These are phyloP conservation scores for Thryonomys swinderianus DNA, from an alignment of 2,113 vertebrate species.

Conservation along the genomic window DNA sequence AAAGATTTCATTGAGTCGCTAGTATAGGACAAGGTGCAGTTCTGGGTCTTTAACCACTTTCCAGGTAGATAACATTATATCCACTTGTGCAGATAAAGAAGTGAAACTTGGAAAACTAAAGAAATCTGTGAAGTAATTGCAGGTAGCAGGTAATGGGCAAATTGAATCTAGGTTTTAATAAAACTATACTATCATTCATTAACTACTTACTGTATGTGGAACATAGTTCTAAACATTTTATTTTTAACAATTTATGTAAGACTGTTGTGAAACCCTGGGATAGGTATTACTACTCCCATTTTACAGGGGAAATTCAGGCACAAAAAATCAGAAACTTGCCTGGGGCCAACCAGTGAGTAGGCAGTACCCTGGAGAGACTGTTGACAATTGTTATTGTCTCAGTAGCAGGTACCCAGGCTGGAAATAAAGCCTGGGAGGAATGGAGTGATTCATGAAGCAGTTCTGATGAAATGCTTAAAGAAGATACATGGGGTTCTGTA, in stretches of 20 bases:
- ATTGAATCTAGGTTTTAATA: conserved; percentile 1
- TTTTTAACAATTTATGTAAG: conserved; percentile 37
- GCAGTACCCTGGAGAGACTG: neutral
- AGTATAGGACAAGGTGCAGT: neutral
- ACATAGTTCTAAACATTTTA: conserved; percentile 11
- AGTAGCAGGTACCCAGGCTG: neutral
- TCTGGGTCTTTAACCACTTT: conserved; percentile 4
- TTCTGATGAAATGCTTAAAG: neutral
- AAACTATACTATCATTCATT: conserved; percentile 8
- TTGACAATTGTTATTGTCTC: neutral
- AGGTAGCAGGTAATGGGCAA: neutral
- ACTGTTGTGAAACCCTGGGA: neutral
- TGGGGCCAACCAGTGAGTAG: neutral
- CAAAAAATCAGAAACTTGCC: neutral
- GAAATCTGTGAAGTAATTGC: conserved; percentile 30
- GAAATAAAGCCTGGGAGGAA: neutral
- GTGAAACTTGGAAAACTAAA: conserved; percentile 43
- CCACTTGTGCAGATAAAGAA: neutral
- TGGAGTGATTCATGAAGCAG: neutral
- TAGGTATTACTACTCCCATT: neutral
- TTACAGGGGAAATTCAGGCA: neutral
- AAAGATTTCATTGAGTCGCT: neutral
- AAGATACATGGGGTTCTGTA: neutral
- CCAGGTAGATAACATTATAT: neutral
- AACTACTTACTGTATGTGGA: neutral